Conservation (phyloP, 2,888 invertebrate species). For the Lepeophtheirus nordmannii region DNA sequence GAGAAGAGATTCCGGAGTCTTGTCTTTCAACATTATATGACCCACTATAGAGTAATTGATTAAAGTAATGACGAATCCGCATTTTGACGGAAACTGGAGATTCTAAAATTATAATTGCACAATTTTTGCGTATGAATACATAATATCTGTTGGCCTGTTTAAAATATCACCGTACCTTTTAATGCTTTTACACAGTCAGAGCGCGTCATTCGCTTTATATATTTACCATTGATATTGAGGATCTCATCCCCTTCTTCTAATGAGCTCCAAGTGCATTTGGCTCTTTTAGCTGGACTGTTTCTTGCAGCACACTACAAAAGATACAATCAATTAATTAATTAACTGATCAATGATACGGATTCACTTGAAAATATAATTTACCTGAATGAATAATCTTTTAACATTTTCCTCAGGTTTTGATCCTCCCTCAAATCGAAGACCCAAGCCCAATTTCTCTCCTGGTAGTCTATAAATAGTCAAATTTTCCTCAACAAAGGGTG, state of each 20-base stretch:
- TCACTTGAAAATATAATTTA: not conserved
- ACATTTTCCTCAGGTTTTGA: slow-evolving; percentile 64
- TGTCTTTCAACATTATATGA: not conserved
- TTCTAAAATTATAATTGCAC: slow-evolving; percentile 9
- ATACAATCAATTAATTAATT: not conserved
- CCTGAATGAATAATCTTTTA: slow-evolving; percentile 61
- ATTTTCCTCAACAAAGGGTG: slow-evolving; percentile 41
- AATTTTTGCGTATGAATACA: not conserved
- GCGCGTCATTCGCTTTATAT: slow-evolving; percentile 61
- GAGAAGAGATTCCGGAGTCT: not conserved
- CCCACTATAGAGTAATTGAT: not conserved
- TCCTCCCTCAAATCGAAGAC: slow-evolving; percentile 79
- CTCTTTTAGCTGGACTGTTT: slow-evolving; percentile 72
- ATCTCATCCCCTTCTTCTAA: slow-evolving; percentile 77
- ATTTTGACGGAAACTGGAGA: slow-evolving; percentile 21
- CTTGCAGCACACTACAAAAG: slow-evolving; percentile 52
- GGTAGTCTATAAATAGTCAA: slow-evolving; percentile 68
- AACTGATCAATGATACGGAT: not conserved
- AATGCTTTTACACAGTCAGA: slow-evolving; percentile 55
- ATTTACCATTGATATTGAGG: slow-evolving; percentile 62
- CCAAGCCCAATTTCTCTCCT: slow-evolving; percentile 76
- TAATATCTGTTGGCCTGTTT: not conserved
- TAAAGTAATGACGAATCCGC: slow-evolving; percentile 21
- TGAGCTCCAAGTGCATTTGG: slow-evolving; percentile 62
- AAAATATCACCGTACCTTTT: slow-evolving; percentile 19